These are phyloP conservation scores for Emesis furor DNA, from an alignment of 2,888 invertebrate species.

Conservation along the genomic window DNA sequence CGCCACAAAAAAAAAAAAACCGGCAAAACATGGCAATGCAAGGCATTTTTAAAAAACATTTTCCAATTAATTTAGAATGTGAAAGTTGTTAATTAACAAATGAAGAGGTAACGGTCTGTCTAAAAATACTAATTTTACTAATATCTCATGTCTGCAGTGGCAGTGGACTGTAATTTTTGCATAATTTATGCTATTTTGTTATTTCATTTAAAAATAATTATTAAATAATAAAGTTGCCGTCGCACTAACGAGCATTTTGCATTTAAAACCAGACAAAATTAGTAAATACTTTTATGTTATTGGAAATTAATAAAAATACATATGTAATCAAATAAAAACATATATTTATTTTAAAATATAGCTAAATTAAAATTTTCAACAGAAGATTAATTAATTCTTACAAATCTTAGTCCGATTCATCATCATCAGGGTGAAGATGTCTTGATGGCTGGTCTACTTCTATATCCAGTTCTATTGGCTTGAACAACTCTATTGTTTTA, in stretches of 20 bases:
- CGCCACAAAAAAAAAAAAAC: no score
- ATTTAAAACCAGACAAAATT: background rate
- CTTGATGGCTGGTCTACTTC: background rate
- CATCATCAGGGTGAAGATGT: background rate
- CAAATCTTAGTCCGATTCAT: background rate
- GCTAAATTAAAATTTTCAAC: background rate
- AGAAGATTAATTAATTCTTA: background rate
- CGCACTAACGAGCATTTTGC: background rate
- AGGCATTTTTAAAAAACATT: no score
- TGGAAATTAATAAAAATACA: slow-evolving; percentile 1
- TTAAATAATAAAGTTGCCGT: no score
- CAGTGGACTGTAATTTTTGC: no score
- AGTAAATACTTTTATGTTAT: background rate
- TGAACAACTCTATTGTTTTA: background rate
- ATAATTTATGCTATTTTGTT: no score
- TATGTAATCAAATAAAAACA: background rate
- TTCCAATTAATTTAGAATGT: no score
- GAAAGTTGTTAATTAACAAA: no score
- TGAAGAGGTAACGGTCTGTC: no score
- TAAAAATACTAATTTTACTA: no score
- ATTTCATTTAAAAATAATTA: no score
- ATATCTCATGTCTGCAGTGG: no score
- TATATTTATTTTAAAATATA: background rate
- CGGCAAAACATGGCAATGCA: no score
- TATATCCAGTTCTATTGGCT: background rate